A percentile compares a stretch with the other conserved stretches of the same genome.
Evolutionary conservation across 2,113 vertebrate species (phyloP).

Genomic region (Anser cygnoides): DNA sequence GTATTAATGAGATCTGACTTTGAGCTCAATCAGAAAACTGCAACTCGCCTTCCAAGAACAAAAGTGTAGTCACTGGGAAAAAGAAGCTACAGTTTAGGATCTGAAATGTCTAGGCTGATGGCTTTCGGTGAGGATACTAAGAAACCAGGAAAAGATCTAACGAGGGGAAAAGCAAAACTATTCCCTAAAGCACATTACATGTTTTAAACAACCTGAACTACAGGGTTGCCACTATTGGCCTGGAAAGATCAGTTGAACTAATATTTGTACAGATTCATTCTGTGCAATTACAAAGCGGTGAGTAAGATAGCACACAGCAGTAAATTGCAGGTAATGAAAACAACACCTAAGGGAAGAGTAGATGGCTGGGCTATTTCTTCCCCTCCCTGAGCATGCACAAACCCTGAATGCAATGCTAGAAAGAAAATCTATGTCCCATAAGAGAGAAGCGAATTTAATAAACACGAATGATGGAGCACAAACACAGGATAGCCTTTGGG

Average conservation of each 20-base stretch:
- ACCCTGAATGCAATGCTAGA: background rate
- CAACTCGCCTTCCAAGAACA: background rate
- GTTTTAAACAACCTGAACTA: conserved; percentile 10
- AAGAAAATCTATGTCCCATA: background rate
- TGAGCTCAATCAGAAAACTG: background rate
- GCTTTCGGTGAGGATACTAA: background rate
- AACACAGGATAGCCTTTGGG: background rate
- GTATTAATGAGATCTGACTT: background rate
- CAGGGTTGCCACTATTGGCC: background rate
- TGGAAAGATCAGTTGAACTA: conserved; percentile 14
- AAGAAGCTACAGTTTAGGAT: background rate
- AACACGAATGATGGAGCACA: background rate
- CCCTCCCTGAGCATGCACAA: background rate
- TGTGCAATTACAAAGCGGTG: background rate
- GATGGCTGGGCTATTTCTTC: background rate
- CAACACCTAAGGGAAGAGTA: background rate
- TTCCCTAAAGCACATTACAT: background rate
- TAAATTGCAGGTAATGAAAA: conserved; percentile 33
- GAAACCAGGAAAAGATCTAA: background rate
- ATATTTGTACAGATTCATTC: conserved; percentile 33
- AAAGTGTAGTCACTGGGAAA: background rate
- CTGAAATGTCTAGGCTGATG: background rate
- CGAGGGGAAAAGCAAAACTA: background rate
- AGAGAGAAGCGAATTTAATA: background rate
- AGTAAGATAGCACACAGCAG: background rate